Percentiles rank a stretch among this genome's conserved stretches.
Evolutionary conservation across 1,140 invertebrate species (phyloP).

Genomic region (Papilio aristodemus): DNA sequence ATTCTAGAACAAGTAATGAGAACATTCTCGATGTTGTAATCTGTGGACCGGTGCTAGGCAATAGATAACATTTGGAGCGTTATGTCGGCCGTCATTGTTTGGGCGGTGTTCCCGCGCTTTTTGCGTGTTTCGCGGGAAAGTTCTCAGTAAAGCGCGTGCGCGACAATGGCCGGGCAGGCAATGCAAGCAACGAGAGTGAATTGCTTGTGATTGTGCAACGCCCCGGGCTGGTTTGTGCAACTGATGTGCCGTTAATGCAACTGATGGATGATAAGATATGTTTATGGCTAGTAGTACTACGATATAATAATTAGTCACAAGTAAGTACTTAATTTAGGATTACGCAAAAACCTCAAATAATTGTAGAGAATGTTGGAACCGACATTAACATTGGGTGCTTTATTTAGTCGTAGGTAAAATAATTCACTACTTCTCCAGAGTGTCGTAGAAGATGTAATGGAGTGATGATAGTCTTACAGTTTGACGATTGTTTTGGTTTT

Average conservation of each 20-base stretch:
- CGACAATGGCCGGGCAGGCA: constrained; percentile 61
- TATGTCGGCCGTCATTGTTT: constrained; percentile 75
- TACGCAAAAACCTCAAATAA: too few species aligned
- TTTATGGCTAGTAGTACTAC: constrained; percentile 41
- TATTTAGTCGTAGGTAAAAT: too few species aligned
- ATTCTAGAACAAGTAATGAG: constrained; percentile 56
- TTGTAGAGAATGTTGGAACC: too few species aligned
- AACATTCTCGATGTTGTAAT: constrained; percentile 70
- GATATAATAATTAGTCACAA: not conserved
- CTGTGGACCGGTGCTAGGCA: constrained; percentile 45
- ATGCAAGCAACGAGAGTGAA: constrained; percentile 70
- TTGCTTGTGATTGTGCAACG: constrained; percentile 68
- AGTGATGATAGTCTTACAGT: too few species aligned
- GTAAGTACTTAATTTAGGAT: not conserved
- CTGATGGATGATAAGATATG: constrained; percentile 52
- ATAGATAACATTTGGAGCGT: constrained; percentile 76
- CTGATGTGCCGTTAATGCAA: constrained; percentile 72
- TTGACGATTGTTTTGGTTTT: too few species aligned
- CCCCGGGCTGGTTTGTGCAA: constrained; percentile 62
- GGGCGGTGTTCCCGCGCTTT: constrained; percentile 74
- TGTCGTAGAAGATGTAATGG: too few species aligned
- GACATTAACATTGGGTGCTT: too few species aligned
- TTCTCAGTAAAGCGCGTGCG: constrained; percentile 76
- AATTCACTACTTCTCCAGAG: too few species aligned
- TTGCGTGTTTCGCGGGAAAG: constrained; percentile 76